phyloP scores from a whole-genome alignment of 2,113 vertebrate species.

The Alethe castanea region DNA sequence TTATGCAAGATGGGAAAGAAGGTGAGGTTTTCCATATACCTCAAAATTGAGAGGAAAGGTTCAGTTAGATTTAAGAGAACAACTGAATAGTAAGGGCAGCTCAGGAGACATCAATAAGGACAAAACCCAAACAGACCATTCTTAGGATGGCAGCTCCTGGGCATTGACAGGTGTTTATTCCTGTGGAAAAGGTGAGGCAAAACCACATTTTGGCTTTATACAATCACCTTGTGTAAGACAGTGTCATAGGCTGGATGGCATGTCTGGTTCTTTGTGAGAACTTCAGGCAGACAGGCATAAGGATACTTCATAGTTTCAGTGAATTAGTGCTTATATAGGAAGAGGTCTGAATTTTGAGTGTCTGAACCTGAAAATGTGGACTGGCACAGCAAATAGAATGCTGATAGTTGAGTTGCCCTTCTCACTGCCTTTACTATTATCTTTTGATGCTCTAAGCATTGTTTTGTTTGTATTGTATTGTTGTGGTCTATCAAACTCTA shows the following conservation, averaged over 20 bases:
- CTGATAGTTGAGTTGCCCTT: not conserved
- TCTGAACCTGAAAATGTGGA: not conserved
- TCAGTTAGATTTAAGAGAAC: not conserved
- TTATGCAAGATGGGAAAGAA: not conserved
- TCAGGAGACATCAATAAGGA: not conserved
- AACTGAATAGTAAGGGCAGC: not conserved
- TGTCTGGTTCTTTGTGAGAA: not conserved
- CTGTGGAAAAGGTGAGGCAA: not conserved
- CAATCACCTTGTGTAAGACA: not conserved
- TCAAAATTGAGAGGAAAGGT: not conserved
- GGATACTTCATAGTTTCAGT: not conserved
- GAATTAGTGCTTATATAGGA: not conserved
- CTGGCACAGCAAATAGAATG: not conserved
- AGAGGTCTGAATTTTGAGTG: not conserved
- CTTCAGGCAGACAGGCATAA: not conserved
- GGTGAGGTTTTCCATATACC: not conserved
- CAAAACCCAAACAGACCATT: not conserved
- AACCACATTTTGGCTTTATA: not conserved
- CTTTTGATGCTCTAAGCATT: not conserved
- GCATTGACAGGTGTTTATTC: not conserved
- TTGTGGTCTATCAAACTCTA: not conserved
- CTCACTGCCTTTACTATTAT: not conserved
- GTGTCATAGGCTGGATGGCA: not conserved
- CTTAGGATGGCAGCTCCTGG: not conserved
- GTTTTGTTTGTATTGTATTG: not conserved